These are phyloP conservation scores for Hydraecia micacea DNA, from an alignment of 2,888 invertebrate genomes.

Conservation along the genomic window DNA sequence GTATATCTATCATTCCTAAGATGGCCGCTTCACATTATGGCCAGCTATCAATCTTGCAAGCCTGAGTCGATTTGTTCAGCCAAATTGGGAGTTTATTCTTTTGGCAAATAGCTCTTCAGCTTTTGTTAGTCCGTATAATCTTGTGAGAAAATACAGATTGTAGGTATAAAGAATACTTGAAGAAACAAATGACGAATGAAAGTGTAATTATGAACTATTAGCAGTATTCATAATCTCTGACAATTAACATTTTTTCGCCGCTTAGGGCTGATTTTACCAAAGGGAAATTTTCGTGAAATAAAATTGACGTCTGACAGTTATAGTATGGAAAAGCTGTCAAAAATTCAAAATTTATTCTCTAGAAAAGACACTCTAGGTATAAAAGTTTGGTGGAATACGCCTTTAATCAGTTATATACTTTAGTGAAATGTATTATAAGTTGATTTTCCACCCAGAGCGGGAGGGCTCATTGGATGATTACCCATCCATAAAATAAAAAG, in stretches of 20 bases:
- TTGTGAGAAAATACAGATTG: conserved; percentile 16
- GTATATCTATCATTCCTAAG: conserved; percentile 31
- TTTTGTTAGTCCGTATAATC: conserved; percentile 30
- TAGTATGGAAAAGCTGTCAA: no score
- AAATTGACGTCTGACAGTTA: no score
- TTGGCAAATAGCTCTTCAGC: conserved; percentile 39
- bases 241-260: no score
- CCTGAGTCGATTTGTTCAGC: conserved; percentile 56
- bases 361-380: no score
- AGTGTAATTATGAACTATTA: background rate
- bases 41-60: conserved; percentile 67
- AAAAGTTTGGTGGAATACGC: no score
- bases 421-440: background rate
- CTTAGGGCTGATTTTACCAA: no score
- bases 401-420: no score
- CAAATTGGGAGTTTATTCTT: conserved; percentile 59
- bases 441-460: no score
- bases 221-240: background rate
- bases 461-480: no score
- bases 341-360: no score
- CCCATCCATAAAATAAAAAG: no score
- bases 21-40: conserved; percentile 61
- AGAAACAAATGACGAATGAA: background rate
- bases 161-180: background rate
- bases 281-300: no score